Percentiles rank a stretch among this genome's conserved stretches.
Conservation (phyloP, 2,797 vertebrate genomes). For the Channallabes apus region DNA sequence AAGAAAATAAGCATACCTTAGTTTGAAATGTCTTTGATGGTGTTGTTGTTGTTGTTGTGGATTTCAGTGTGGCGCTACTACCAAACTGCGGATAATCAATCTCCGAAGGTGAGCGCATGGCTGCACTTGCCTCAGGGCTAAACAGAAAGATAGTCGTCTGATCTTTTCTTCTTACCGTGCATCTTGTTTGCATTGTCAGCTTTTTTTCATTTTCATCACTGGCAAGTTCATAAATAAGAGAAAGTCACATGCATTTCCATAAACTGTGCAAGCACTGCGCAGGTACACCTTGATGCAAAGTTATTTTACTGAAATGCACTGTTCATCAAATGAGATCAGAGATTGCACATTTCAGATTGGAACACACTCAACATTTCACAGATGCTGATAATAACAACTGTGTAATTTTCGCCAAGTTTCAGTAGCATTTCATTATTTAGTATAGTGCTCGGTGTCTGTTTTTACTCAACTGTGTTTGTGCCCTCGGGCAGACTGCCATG, state of each 20-base stretch:
- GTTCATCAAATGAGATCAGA: slow-evolving; percentile 24
- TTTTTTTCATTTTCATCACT: slow-evolving; percentile 62
- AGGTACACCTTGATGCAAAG: slow-evolving; percentile 15
- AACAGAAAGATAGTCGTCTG: slow-evolving; percentile 40
- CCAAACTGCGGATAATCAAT: slow-evolving; percentile 30
- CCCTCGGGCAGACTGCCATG: slow-evolving; percentile 55
- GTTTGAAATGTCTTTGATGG: slow-evolving; percentile 8
- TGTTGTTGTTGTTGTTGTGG: slow-evolving; percentile 16
- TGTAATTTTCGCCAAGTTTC: slow-evolving; percentile 22
- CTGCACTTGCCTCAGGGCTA: slow-evolving; percentile 41
- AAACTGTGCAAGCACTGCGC: neutral
- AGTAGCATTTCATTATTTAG: slow-evolving; percentile 28
- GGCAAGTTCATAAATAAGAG: slow-evolving; percentile 25
- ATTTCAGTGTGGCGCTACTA: neutral
- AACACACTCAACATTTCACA: neutral
- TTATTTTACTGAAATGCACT: slow-evolving; percentile 7
- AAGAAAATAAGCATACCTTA: slow-evolving; percentile 22
- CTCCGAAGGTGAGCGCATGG: slow-evolving; percentile 39
- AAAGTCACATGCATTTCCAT: slow-evolving; percentile 19
- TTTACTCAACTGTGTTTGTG: slow-evolving; percentile 39
- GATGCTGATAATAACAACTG: slow-evolving; percentile 13
- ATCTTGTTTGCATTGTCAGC: slow-evolving; percentile 68
- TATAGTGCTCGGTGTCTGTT: slow-evolving; percentile 10
- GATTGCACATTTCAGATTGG: slow-evolving; percentile 1
- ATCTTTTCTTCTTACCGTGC: slow-evolving; percentile 29